Conservation (phyloP, 2,888 invertebrate genomes). For the Malachius bipustulatus region DNA sequence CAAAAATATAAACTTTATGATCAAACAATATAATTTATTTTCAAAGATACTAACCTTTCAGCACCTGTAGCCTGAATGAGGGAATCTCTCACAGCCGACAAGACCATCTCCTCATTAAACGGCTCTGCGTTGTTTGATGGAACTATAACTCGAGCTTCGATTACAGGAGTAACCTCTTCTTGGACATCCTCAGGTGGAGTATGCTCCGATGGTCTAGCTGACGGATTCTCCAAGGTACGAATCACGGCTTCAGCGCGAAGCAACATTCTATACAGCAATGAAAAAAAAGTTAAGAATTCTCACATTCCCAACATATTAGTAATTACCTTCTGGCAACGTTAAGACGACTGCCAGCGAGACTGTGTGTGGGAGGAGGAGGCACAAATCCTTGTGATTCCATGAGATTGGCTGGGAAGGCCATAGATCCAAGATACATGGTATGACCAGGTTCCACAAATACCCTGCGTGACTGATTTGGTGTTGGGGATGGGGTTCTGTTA, state of each 20-base stretch:
- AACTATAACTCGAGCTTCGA: conserved; percentile 35
- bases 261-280: conserved; percentile 36
- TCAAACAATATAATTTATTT: too few species aligned
- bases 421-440: conserved; percentile 46
- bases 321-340: conserved; percentile 38
- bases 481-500: conserved; percentile 23
- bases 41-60: too few species aligned
- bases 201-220: conserved; percentile 23
- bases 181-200: conserved; percentile 30
- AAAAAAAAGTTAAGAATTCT: conserved; percentile 6
- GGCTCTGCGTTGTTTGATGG: conserved; percentile 27
- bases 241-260: conserved; percentile 38
- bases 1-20: too few species aligned
- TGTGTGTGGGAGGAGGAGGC: conserved; percentile 40
- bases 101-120: conserved; percentile 28
- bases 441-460: conserved; percentile 33
- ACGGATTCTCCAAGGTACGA: conserved; percentile 37
- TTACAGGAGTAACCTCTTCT: conserved; percentile 36
- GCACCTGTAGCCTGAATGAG: conserved; percentile 23
- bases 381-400: conserved; percentile 37
- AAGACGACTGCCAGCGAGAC: conserved; percentile 41
- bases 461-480: conserved; percentile 23
- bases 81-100: conserved; percentile 30
- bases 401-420: conserved; percentile 43
- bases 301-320: too few species aligned